phyloP scores from a whole-genome alignment of 2,797 vertebrate species.

The Falco berigora region DNA sequence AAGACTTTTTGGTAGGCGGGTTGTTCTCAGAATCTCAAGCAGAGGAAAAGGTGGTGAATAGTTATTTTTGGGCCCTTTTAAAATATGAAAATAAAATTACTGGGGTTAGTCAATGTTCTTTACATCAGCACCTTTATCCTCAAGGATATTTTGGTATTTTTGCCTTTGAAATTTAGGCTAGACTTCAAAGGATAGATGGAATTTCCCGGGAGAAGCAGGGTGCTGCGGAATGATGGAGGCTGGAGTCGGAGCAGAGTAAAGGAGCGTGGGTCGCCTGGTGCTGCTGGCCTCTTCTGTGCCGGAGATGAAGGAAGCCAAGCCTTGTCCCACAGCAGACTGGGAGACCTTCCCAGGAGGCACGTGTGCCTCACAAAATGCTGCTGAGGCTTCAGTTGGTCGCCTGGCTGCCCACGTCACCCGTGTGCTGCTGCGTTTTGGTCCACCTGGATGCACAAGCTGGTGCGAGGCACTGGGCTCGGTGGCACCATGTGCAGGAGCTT shows the following conservation, averaged over 20 bases:
- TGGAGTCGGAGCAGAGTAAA: background rate
- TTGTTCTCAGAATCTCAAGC: conserved; percentile 36
- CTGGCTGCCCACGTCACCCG: background rate
- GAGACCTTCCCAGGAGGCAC: background rate
- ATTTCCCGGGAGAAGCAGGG: background rate
- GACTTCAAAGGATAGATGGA: background rate
- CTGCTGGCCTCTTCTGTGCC: background rate
- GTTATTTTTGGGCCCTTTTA: conserved; percentile 43
- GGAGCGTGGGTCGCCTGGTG: rapidly evolving
- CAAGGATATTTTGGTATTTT: conserved; percentile 32
- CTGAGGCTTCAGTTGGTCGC: background rate
- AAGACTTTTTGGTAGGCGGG: conserved; percentile 24
- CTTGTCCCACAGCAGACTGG: background rate
- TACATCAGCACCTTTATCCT: conserved; percentile 37
- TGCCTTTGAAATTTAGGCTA: conserved; percentile 27
- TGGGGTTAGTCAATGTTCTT: conserved; percentile 19
- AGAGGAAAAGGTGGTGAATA: conserved; percentile 50
- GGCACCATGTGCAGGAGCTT: background rate
- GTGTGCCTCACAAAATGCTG: background rate
- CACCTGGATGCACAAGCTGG: rapidly evolving
- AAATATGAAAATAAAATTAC: conserved; percentile 49
- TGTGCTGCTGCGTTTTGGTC: background rate
- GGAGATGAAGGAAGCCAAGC: background rate
- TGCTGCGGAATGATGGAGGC: background rate
- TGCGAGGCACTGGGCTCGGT: background rate